phyloP scores from a whole-genome alignment of 2,888 invertebrate species.

The Graphium colonna region DNA sequence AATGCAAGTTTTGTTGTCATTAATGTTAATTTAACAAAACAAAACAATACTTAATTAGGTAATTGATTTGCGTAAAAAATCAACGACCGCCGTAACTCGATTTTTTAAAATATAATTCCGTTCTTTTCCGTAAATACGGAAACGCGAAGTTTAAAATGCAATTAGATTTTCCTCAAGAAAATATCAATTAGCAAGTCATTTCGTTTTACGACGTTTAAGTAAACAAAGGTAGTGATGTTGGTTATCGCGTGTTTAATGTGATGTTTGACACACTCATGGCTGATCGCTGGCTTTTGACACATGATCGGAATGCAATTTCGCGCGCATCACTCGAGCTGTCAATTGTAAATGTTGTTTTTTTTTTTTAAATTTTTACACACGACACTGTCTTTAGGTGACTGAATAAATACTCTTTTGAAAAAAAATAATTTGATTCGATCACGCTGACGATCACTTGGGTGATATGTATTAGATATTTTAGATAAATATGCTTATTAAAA shows the following conservation, averaged over 20 bases:
- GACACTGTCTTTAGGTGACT: neutral
- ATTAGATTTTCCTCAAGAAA: neutral
- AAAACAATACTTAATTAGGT: neutral
- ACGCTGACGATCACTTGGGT: neutral
- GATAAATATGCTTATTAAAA: neutral
- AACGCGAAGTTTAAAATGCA: neutral
- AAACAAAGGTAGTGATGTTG: conserved; percentile 26
- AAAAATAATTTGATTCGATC: neutral
- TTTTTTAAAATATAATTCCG: neutral
- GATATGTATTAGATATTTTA: neutral
- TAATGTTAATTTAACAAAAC: neutral
- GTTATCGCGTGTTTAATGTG: conserved; percentile 43
- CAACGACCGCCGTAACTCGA: neutral
- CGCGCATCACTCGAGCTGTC: neutral
- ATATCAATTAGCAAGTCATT: neutral
- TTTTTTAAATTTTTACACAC: neutral
- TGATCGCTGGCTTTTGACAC: conserved; percentile 41
- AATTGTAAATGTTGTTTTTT: neutral
- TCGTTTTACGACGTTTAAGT: neutral
- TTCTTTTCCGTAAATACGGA: neutral
- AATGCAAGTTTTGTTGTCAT: too few species aligned
- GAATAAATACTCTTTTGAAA: neutral
- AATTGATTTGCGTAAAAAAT: neutral
- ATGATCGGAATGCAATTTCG: conserved; percentile 29
- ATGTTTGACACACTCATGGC: conserved; percentile 61